A percentile compares a stretch with the other conserved stretches of the same genome.
Conservation (phyloP, 2,113 vertebrate species). For the Indicator maculatus region DNA sequence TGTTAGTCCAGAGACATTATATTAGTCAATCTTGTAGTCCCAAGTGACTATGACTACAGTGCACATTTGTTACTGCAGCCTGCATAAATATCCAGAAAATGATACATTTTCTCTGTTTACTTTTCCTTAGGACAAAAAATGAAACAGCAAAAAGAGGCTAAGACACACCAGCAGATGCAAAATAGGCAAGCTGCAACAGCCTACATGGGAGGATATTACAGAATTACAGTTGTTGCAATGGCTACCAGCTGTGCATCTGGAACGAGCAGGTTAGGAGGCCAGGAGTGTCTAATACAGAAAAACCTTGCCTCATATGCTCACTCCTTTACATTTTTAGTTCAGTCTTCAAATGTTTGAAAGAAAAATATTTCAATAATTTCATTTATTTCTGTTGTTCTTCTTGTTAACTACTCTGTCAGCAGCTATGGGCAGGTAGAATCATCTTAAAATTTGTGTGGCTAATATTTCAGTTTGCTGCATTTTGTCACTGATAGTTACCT, state of each 20-base stretch:
- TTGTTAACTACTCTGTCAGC: background rate
- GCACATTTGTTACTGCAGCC: background rate
- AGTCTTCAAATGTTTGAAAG: background rate
- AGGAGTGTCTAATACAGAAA: constrained; percentile 36
- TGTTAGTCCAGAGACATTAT: background rate
- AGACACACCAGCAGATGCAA: constrained; percentile 41
- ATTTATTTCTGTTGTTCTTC: background rate
- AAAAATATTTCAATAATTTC: background rate
- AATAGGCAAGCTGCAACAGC: constrained; percentile 44
- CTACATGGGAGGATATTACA: constrained; percentile 59
- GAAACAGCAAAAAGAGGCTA: constrained; percentile 68
- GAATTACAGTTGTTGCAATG: constrained; percentile 63
- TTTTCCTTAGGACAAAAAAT: constrained; percentile 69
- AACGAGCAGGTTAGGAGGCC: constrained; percentile 57
- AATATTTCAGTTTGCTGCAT: background rate
- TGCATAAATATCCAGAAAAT: background rate
- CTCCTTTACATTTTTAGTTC: constrained; percentile 24
- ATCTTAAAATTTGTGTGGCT: background rate
- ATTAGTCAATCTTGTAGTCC: constrained; percentile 20
- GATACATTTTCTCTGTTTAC: constrained; percentile 32
- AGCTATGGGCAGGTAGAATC: background rate
- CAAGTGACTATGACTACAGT: background rate
- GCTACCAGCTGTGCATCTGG: constrained; percentile 66
- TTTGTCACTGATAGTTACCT: background rate
- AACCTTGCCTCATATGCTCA: background rate